Conservation (phyloP, 2,113 vertebrate genomes). For the Macaca nemestrina region DNA sequence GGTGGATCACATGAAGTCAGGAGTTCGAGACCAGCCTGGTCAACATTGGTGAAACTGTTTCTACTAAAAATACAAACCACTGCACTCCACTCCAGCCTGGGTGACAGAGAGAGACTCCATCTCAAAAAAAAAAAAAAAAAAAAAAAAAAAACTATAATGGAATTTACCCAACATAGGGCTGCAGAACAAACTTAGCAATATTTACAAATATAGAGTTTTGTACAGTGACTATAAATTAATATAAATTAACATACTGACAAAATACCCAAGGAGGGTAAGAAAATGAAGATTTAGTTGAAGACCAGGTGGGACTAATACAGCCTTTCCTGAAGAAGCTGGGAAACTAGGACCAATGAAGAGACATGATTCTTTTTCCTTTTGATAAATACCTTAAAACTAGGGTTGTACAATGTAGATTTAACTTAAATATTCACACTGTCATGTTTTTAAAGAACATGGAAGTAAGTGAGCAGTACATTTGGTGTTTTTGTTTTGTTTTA, state of each 20-base stretch:
- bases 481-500: not conserved
- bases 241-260: not conserved
- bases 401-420: not conserved
- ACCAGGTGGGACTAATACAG: not conserved
- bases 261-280: not conserved
- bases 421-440: not conserved
- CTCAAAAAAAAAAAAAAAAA: too few species aligned
- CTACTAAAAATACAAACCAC: too few species aligned
- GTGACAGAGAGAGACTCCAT: too few species aligned
- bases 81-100: too few species aligned
- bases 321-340: not conserved
- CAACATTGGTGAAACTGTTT: too few species aligned
- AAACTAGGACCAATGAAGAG: not conserved
- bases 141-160: not conserved
- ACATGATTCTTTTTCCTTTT: not conserved
- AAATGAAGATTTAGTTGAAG: not conserved
- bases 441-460: not conserved
- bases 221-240: not conserved
- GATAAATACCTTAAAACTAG: not conserved
- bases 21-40: too few species aligned
- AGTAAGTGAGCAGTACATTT: not conserved
- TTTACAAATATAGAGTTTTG: not conserved
- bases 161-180: not conserved
- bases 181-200: not conserved
- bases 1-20: too few species aligned